Evolutionary conservation across 2,797 vertebrate genomes (phyloP), one percentile per base, ranked within the genome.

Genomic region (Hyperoplus immaculatus): DNA sequence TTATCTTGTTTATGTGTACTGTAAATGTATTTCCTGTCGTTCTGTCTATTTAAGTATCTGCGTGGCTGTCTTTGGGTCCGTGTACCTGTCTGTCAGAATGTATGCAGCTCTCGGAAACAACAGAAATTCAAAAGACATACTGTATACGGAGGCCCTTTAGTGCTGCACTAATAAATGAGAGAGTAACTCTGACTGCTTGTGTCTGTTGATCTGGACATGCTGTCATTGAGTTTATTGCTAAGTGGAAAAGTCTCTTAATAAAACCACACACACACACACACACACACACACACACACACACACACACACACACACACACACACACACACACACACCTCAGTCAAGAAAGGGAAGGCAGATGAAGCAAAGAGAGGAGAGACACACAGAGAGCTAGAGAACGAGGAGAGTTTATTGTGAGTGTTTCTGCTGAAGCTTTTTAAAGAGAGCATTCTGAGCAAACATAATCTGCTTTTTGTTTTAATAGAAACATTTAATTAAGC

Each of bases 401-500:
- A 42, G 56, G 70, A 75, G 45, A 42, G 60, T 75, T 80, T 75
- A 81, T 65, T 69, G 42, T 74, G 57, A 81, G 76, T 56, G 71
- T 87, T 85, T 83, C 65, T 75, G 58, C 69, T 80, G 55, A 16
- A 59, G 51, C 61, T 76, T 87, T 87, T 89, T 83, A 86, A 79
- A 64, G 77, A 87, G 84, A 81, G 66, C 43, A 4, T 87, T 88
- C 72, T 42, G 60, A 85, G 75, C 82, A 90, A 87, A 89, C 77
- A 69, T 83, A 77, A 90, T 89, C 77, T 79, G 78, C 75, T 80
- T 88, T 80, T 87, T 83, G 80, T 85, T 90, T 92, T 91, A 89
- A 88, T 83, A 92, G 89, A 92, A 89, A 87, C 79, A 90, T 91
- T 92, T 89, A 86, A 94, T 94, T 91, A 92, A 90, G 84, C 82